These are phyloP conservation scores for Tetramorium bicarinatum DNA, from an alignment of 2,888 invertebrate species.

Conservation along the genomic window DNA sequence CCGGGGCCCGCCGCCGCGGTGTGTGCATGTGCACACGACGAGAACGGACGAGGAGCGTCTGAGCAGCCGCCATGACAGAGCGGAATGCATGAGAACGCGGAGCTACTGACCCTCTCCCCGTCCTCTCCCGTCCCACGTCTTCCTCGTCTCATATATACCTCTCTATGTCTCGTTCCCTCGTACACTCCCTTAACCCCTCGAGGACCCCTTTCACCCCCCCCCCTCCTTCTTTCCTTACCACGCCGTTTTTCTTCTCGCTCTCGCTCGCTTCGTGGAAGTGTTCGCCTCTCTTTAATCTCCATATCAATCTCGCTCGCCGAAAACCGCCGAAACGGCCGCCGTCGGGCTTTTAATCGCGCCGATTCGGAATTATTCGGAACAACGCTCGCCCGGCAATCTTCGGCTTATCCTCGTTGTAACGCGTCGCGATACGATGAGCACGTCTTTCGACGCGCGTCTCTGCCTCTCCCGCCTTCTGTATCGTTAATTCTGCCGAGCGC, in stretches of 20 bases:
- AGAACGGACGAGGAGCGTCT: slow-evolving; percentile 76
- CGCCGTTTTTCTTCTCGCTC: slow-evolving; percentile 61
- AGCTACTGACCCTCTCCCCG: slow-evolving; percentile 83
- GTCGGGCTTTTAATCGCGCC: slow-evolving; percentile 67
- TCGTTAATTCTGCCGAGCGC: slow-evolving; percentile 48
- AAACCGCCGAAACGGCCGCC: slow-evolving; percentile 58
- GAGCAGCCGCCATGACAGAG: slow-evolving; percentile 84
- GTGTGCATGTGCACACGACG: slow-evolving; percentile 66
- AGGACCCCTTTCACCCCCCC: slow-evolving; percentile 30
- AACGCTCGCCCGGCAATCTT: slow-evolving; percentile 11
- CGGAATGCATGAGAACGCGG: slow-evolving; percentile 86
- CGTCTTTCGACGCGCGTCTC: slow-evolving; percentile 34
- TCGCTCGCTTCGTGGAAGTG: slow-evolving; percentile 41
- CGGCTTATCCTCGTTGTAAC: slow-evolving; percentile 30
- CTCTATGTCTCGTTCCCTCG: slow-evolving; percentile 66
- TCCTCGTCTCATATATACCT: slow-evolving; percentile 36
- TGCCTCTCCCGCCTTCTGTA: background rate
- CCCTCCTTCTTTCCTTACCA: slow-evolving; percentile 53
- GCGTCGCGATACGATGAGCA: slow-evolving; percentile 35
- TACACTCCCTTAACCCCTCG: slow-evolving; percentile 51
- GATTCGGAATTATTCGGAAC: slow-evolving; percentile 69
- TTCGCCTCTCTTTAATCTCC: slow-evolving; percentile 75
- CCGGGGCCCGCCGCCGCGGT: slow-evolving; percentile 59
- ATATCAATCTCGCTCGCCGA: slow-evolving; percentile 79
- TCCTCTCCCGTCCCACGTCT: slow-evolving; percentile 23